These are phyloP conservation scores for Laothoe populi DNA, from an alignment of 2,888 invertebrate species.

Conservation along the genomic window DNA sequence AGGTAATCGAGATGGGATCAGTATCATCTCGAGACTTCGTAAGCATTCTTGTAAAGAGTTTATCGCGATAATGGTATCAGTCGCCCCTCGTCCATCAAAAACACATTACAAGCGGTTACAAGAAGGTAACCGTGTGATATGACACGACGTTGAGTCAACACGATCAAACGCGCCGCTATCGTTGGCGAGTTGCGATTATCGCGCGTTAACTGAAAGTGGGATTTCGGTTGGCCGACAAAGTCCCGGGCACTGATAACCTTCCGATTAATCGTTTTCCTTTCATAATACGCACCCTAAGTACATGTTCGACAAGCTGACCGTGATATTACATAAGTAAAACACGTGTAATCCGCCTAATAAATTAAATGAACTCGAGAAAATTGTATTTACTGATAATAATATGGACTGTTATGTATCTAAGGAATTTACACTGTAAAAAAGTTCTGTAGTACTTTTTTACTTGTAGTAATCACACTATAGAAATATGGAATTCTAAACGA, in stretches of 20 bases:
- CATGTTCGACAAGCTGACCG: constrained; percentile 70
- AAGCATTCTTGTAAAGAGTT: constrained; percentile 46
- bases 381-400: background rate
- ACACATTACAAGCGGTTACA: constrained; percentile 72
- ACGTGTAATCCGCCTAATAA: constrained; percentile 59
- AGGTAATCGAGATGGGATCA: constrained; percentile 39
- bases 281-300: constrained; percentile 57
- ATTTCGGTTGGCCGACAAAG: constrained; percentile 83
- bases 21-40: constrained; percentile 46
- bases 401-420: constrained; percentile 1
- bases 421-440: background rate
- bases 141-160: constrained; percentile 68
- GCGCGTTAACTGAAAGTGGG: constrained; percentile 72
- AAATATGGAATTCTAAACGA: no score
- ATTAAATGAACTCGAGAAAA: constrained; percentile 13
- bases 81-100: constrained; percentile 80
- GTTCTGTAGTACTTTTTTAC: background rate
- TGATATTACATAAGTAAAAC: constrained; percentile 57
- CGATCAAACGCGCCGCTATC: constrained; percentile 80
- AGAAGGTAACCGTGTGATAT: constrained; percentile 70
- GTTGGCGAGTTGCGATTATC: constrained; percentile 63
- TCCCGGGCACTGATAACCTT: constrained; percentile 63
- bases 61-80: constrained; percentile 59
- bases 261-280: constrained; percentile 79
- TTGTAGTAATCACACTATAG: background rate